Percentiles rank a stretch among this genome's conserved stretches.
These are phyloP conservation scores for Halichoeres trimaculatus DNA, from an alignment of 2,113 vertebrate species.

Conservation along the genomic window DNA sequence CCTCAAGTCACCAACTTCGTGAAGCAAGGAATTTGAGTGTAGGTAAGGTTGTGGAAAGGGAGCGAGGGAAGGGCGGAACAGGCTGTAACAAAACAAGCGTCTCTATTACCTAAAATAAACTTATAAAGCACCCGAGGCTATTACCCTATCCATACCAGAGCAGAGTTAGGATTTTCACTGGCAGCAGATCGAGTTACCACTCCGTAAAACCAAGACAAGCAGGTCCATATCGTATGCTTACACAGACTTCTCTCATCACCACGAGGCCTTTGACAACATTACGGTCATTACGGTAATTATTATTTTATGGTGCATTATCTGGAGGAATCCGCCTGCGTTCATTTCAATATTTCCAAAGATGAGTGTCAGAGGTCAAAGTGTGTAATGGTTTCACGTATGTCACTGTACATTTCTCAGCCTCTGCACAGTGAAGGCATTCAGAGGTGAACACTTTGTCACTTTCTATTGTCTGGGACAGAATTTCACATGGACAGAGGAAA, in stretches of 20 bases:
- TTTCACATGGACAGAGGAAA: slow-evolving; percentile 49
- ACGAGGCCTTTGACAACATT: slow-evolving; percentile 57
- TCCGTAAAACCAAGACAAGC: slow-evolving; percentile 73
- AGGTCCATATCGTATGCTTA: slow-evolving; percentile 70
- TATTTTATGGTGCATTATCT: slow-evolving; percentile 71
- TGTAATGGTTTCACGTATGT: slow-evolving; percentile 53
- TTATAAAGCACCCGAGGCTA: slow-evolving; percentile 89
- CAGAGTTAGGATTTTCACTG: slow-evolving; percentile 81
- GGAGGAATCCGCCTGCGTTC: slow-evolving; percentile 34
- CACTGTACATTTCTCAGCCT: slow-evolving; percentile 26
- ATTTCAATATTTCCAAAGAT: slow-evolving; percentile 35
- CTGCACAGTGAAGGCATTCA: slow-evolving; percentile 21
- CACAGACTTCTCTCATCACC: slow-evolving; percentile 77
- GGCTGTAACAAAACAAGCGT: slow-evolving; percentile 88
- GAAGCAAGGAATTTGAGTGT: slow-evolving; percentile 60
- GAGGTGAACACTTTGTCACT: slow-evolving; percentile 31
- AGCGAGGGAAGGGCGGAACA: slow-evolving; percentile 75
- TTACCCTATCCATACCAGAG: slow-evolving; percentile 86
- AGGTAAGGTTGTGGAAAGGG: slow-evolving; percentile 84
- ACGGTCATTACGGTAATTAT: slow-evolving; percentile 66
- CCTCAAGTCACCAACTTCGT: slow-evolving; percentile 79
- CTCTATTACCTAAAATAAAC: slow-evolving; percentile 93
- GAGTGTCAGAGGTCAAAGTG: slow-evolving; percentile 51
- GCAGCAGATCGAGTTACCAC: slow-evolving; percentile 76
- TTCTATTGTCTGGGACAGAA: slow-evolving; percentile 31